These are phyloP conservation scores for Myodes glareolus DNA, from an alignment of 2,113 vertebrate genomes.

Conservation along the genomic window DNA sequence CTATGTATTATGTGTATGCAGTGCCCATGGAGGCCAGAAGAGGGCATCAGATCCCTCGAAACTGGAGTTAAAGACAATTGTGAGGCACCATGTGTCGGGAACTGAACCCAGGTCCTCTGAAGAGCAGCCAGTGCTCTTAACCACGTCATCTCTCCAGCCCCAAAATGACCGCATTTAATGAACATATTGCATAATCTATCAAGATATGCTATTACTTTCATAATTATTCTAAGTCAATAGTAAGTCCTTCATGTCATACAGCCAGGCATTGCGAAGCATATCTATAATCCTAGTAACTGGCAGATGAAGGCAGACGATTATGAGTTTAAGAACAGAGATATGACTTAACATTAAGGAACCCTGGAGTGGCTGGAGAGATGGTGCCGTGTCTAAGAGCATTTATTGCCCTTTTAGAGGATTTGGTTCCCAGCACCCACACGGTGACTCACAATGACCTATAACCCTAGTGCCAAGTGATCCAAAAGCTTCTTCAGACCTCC, in stretches of 20 bases:
- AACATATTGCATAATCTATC: not conserved
- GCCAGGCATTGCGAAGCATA: not conserved
- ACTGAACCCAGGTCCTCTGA: not conserved
- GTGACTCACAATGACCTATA: not conserved
- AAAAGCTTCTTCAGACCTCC: not conserved
- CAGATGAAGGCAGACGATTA: not conserved
- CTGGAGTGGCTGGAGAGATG: not conserved
- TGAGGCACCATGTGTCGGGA: not conserved
- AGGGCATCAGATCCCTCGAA: not conserved
- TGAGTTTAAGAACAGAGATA: not conserved
- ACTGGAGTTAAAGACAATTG: too few relatives aligned
- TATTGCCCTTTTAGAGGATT: not conserved
- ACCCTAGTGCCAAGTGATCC: not conserved
- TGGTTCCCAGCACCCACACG: not conserved
- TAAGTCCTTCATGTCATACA: not conserved
- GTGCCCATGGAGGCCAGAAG: not conserved
- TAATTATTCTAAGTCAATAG: not conserved
- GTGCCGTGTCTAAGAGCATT: not conserved
- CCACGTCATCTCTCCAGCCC: not conserved
- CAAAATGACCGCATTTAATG: not conserved
- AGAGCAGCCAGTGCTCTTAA: not conserved
- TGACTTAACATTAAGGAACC: not conserved
- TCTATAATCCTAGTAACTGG: not conserved
- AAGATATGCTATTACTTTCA: not conserved
- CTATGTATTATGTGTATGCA: not conserved